Base-by-base conservation (phyloP, 1,140 invertebrate genomes). In the Drosophila truncata region DNA sequence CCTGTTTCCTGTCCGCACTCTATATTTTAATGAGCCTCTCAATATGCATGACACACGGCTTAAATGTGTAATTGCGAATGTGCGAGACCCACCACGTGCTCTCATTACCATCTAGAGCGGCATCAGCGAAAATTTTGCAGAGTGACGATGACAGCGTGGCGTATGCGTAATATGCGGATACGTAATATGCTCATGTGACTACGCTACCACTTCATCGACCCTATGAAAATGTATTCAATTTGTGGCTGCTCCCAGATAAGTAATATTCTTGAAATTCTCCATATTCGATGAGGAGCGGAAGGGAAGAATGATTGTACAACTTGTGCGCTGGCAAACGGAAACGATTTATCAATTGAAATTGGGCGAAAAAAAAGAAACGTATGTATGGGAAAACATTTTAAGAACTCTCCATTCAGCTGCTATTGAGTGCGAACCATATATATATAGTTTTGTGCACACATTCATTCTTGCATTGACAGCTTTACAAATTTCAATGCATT, bases 11-110 rank as follows among this genome's bases (percentile, higher is more conserved):
- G 44, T 62, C 60, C 50, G 46, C 72, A 64, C 71, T 76, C 71
- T 76, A 57, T 25, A 64, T 62, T 85, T 88, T 90, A 88, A 88
- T 88, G 85, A 88, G 85, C 81, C 85, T 79, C 81, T 88, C 78
- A 90, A 88, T 88, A 90, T 88, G 85, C 85, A 88, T 75, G 81
- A 90, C 85, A 88, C 85, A 88, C 44, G 78, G 80, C 80, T 83
- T 87, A 80, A 87, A 88, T 87, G 84, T 87, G 84, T 83, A 87
- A 87, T 87, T 87, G 82, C 73, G 55, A 66, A 57, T 50, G 67
- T 14, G 44, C 41, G 20, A 47, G 31, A 50, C 67, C 80, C 83
- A 46, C 67, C 76, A 87, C 83, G 85, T 88, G 77, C 80, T 63
- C 65, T 52, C 62, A 80, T 77, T 66, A 73, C 31, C 50, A 79